These are phyloP conservation scores for Ptychadena robeensis DNA, from an alignment of 2,797 vertebrate species.

Conservation along the genomic window DNA sequence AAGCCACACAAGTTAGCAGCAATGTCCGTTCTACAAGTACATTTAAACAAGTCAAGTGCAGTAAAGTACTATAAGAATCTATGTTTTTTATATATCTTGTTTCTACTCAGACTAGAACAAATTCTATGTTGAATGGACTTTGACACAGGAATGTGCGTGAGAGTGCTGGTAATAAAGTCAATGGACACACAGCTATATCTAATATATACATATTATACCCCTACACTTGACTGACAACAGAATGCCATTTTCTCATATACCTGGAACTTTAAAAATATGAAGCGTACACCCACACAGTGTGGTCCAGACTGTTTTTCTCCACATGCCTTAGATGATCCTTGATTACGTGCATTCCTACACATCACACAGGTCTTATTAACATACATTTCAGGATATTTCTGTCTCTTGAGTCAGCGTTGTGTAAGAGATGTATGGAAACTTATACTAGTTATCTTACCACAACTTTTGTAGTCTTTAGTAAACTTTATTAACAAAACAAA, in stretches of 20 bases:
- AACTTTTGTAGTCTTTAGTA: no score
- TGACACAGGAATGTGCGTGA: no score
- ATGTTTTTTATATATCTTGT: not conserved
- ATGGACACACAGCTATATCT: not conserved
- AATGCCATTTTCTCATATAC: not conserved
- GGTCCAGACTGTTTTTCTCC: conserved; percentile 30
- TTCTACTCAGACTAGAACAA: not conserved
- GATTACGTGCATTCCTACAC: conserved; percentile 55
- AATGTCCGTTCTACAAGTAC: conserved; percentile 50
- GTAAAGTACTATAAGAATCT: not conserved
- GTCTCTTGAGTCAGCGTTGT: conserved; percentile 24
- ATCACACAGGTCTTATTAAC: conserved; percentile 36
- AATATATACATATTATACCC: no score
- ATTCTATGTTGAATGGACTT: not conserved
- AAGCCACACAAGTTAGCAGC: conserved; percentile 36
- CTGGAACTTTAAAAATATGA: no score
- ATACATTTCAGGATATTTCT: conserved; percentile 40
- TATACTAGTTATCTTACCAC: conserved; percentile 57
- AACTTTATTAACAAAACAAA: no score
- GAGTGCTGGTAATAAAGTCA: no score
- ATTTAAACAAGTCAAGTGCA: conserved; percentile 38
- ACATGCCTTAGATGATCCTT: conserved; percentile 31
- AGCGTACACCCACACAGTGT: not conserved
- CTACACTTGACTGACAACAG: no score
- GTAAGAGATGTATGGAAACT: conserved; percentile 66